Evolutionary conservation across 2,797 vertebrate genomes (phyloP).

Genomic region (Microctenopoma stevenorrisi): DNA sequence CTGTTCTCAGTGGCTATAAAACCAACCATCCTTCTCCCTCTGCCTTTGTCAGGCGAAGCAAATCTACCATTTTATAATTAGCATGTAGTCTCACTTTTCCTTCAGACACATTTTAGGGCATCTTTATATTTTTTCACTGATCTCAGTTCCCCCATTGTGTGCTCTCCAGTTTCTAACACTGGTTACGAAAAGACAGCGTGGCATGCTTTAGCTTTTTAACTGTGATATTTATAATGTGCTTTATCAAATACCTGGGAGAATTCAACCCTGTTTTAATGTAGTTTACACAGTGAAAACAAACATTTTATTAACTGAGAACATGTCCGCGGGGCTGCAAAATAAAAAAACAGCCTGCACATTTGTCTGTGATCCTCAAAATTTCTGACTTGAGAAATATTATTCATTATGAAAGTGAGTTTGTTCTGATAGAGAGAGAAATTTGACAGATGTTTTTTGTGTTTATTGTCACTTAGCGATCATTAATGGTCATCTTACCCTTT

Average conservation of each 20-base stretch:
- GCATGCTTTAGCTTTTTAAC: conserved; percentile 10
- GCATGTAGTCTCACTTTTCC: conserved; percentile 18
- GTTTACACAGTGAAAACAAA: conserved; percentile 17
- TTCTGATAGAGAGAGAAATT: not conserved
- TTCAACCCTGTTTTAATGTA: conserved; percentile 20
- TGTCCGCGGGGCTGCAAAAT: not conserved
- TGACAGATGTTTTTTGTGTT: too few species aligned
- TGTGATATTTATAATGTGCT: conserved; percentile 9
- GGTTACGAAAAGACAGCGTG: conserved; percentile 1
- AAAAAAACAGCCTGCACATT: not conserved
- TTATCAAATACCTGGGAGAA: conserved; percentile 7
- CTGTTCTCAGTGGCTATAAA: conserved; percentile 44
- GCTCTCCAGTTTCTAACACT: conserved; percentile 11
- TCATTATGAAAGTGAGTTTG: not conserved
- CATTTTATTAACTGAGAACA: not conserved
- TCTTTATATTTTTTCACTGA: conserved; percentile 26
- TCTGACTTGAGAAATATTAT: not conserved
- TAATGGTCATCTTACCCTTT: too few species aligned
- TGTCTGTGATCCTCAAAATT: not conserved
- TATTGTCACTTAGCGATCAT: too few species aligned
- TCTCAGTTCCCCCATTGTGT: conserved; percentile 20
- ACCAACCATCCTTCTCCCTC: conserved; percentile 34
- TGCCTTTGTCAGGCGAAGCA: conserved; percentile 29
- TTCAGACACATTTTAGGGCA: conserved; percentile 37
- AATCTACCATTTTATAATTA: conserved; percentile 3